A percentile compares a stretch with the other conserved stretches of the same genome.
These are phyloP conservation scores for Exocentrus adspersus DNA, from an alignment of 2,888 invertebrate species.

Conservation along the genomic window DNA sequence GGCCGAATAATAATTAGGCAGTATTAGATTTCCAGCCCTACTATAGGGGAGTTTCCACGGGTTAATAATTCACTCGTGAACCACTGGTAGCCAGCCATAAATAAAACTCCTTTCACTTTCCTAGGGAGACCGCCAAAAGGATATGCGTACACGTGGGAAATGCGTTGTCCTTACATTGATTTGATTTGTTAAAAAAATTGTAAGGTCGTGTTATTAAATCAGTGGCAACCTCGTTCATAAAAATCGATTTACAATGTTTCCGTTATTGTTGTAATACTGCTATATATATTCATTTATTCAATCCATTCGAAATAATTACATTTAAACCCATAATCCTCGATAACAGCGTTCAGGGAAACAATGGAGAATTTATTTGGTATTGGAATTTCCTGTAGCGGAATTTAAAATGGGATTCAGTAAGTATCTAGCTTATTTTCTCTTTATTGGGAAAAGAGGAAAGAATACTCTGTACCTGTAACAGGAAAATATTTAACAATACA, in stretches of 20 bases:
- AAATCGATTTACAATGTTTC: not conserved
- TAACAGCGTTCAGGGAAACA: not conserved
- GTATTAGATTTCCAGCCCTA: conserved; percentile 27
- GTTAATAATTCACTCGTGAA: conserved; percentile 29
- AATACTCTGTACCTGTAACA: no score
- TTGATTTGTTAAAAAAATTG: no score
- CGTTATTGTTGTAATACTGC: not conserved
- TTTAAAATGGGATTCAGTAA: no score
- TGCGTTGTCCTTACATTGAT: no score
- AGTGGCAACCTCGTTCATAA: not conserved
- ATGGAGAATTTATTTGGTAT: not conserved
- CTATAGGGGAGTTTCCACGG: conserved; percentile 14
- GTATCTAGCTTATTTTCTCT: no score
- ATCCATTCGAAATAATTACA: not conserved
- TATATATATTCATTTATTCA: not conserved
- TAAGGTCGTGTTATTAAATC: no score
- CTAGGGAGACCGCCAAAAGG: not conserved
- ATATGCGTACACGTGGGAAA: no score
- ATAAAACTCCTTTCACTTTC: conserved; percentile 18
- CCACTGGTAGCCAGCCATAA: conserved; percentile 15
- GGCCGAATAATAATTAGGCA: conserved; percentile 33
- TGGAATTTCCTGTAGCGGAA: not conserved
- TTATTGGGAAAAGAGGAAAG: no score
- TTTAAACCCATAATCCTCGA: not conserved
- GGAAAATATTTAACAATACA: no score